phyloP scores from a whole-genome alignment of 2,113 vertebrate species.

The Sander lucioperca region DNA sequence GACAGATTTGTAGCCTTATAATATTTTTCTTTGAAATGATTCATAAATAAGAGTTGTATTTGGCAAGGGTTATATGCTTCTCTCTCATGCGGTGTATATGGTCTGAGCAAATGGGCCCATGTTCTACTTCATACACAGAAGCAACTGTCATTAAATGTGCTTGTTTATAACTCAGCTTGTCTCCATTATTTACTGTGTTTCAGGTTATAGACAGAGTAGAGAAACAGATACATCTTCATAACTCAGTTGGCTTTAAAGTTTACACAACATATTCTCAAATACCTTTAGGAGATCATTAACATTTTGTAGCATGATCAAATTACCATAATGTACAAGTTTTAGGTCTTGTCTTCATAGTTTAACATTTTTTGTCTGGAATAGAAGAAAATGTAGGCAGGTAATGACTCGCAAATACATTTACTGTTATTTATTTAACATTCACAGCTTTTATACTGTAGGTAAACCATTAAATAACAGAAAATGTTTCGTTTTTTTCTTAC shows the following conservation, averaged over 20 bases:
- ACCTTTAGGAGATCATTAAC: neutral
- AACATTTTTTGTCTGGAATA: neutral
- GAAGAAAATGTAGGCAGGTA: neutral
- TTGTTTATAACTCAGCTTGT: conserved; percentile 66
- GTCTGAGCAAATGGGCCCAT: conserved; percentile 43
- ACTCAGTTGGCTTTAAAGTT: conserved; percentile 23
- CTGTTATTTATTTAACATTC: no score
- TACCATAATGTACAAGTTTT: neutral
- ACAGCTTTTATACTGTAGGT: no score
- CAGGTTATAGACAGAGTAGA: neutral
- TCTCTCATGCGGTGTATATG: conserved; percentile 45
- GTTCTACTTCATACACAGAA: conserved; percentile 60
- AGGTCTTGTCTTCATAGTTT: neutral
- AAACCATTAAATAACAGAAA: no score
- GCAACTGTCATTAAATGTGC: conserved; percentile 68
- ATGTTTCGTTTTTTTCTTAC: no score
- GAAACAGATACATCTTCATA: conserved; percentile 20
- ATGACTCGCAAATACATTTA: no score
- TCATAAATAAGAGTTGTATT: conserved; percentile 68
- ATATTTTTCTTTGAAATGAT: conserved; percentile 49
- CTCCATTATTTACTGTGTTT: conserved; percentile 53
- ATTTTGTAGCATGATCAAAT: neutral
- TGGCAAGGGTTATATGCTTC: conserved; percentile 52
- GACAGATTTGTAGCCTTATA: conserved; percentile 51
- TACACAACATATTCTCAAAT: neutral